These are phyloP conservation scores for Caenorhabditis sulstoni DNA, from an alignment of 2,888 invertebrate species.

Conservation along the genomic window DNA sequence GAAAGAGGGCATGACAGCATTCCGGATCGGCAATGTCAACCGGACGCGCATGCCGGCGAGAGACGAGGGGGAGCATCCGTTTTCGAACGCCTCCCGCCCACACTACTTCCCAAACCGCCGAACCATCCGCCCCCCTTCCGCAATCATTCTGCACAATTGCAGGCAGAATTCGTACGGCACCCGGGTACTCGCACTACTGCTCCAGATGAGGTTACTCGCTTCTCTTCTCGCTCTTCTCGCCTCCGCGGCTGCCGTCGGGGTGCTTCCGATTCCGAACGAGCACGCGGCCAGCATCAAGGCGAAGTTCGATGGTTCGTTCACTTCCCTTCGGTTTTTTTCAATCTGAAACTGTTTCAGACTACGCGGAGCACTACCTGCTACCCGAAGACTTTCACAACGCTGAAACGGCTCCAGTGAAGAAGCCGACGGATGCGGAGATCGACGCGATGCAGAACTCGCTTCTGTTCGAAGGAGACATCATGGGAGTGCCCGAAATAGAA, in stretches of 20 bases:
- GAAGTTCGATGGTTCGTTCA: constrained; percentile 63
- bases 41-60: constrained; percentile 22
- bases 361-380: constrained; percentile 74
- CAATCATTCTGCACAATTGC: constrained; percentile 41
- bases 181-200: constrained; percentile 21
- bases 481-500: constrained; percentile 77
- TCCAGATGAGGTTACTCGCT: constrained; percentile 39
- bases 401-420: constrained; percentile 70
- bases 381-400: constrained; percentile 79
- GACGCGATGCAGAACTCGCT: constrained; percentile 78
- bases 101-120: constrained; percentile 35
- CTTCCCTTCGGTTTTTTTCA: too few relatives aligned
- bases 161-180: constrained; percentile 55
- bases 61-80: constrained; percentile 29
- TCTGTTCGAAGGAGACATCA: constrained; percentile 85
- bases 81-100: constrained; percentile 37
- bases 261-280: constrained; percentile 66
- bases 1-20: constrained; percentile 35
- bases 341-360: constrained; percentile 64
- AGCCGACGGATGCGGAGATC: constrained; percentile 73
- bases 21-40: constrained; percentile 26
- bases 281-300: constrained; percentile 63
- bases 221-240: constrained; percentile 22
- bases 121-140: constrained; percentile 27
- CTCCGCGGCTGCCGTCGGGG: constrained; percentile 33